Evolutionary conservation across 1,140 invertebrate species (phyloP).

Genomic region (Atopsyche davidsoni): DNA sequence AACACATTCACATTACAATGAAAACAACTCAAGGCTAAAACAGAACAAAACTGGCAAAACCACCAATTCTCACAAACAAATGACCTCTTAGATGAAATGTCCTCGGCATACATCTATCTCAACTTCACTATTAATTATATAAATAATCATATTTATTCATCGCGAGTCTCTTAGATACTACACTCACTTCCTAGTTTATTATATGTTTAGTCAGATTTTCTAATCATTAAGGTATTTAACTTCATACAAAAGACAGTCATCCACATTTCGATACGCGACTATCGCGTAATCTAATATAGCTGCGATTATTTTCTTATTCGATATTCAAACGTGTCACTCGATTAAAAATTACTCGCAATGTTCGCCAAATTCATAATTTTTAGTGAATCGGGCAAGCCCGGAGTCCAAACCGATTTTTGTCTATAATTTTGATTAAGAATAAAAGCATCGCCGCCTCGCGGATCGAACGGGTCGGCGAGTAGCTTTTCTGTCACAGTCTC

Average conservation of each 20-base stretch:
- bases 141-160: slow-evolving; percentile 27
- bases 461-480: too few species aligned
- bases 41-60: slow-evolving; percentile 8
- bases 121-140: slow-evolving; percentile 20
- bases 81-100: slow-evolving; percentile 9
- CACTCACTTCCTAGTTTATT: slow-evolving; percentile 21
- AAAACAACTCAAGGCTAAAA: slow-evolving; percentile 18
- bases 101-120: slow-evolving; percentile 12
- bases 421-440: too few species aligned
- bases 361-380: slow-evolving; percentile 17
- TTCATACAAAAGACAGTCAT: slow-evolving; percentile 16
- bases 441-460: too few species aligned
- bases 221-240: slow-evolving; percentile 17
- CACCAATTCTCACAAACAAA: slow-evolving; percentile 14
- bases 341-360: too few species aligned
- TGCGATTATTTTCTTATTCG: slow-evolving; percentile 3
- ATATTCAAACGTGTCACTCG: not conserved
- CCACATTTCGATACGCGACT: not conserved
- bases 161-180: slow-evolving; percentile 25
- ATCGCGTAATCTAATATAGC: not conserved
- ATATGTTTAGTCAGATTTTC: slow-evolving; percentile 21
- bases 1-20: slow-evolving; percentile 27
- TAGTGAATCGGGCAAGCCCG: not conserved
- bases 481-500: too few species aligned
- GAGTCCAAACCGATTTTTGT: slow-evolving; percentile 10